Evolutionary conservation across 1,140 invertebrate genomes (phyloP).

Genomic region (Drosophila bocqueti): DNA sequence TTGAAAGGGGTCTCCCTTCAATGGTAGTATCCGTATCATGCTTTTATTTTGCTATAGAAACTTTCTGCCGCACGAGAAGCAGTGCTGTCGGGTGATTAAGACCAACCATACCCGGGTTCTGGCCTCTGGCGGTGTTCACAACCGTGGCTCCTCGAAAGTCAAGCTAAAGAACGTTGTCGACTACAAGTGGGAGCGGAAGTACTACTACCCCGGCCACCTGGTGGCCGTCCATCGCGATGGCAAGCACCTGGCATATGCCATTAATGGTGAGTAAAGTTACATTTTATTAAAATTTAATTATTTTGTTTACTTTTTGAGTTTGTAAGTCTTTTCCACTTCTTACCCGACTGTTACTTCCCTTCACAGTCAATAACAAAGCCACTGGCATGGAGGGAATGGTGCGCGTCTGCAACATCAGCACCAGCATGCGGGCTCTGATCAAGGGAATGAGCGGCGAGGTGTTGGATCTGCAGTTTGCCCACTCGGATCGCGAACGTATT

Average conservation of each 20-base stretch:
- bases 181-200: conserved; percentile 95
- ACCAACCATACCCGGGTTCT: conserved; percentile 90
- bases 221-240: conserved; percentile 95
- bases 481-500: conserved; percentile 90
- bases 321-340: background rate
- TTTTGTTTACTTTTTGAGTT: background rate
- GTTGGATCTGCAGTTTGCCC: conserved; percentile 95
- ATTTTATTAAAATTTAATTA: no score
- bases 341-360: background rate
- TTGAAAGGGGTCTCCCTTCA: accelerated
- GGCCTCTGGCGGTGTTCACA: conserved; percentile 89
- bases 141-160: conserved; percentile 93
- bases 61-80: conserved; percentile 90
- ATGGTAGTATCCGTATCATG: no score
- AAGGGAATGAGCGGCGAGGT: conserved; percentile 94
- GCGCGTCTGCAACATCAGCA: conserved; percentile 91
- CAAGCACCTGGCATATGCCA: conserved; percentile 94
- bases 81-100: conserved; percentile 89
- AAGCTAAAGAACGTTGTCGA: conserved; percentile 96
- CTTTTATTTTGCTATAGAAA: conserved; percentile 21
- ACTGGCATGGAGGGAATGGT: conserved; percentile 90
- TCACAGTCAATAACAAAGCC: conserved; percentile 81
- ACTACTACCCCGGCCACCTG: conserved; percentile 94
- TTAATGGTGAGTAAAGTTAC: conserved; percentile 89
- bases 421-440: conserved; percentile 91